These are phyloP conservation scores for Misgurnus mizolepis DNA, from an alignment of 2,113 vertebrate species.

Conservation along the genomic window DNA sequence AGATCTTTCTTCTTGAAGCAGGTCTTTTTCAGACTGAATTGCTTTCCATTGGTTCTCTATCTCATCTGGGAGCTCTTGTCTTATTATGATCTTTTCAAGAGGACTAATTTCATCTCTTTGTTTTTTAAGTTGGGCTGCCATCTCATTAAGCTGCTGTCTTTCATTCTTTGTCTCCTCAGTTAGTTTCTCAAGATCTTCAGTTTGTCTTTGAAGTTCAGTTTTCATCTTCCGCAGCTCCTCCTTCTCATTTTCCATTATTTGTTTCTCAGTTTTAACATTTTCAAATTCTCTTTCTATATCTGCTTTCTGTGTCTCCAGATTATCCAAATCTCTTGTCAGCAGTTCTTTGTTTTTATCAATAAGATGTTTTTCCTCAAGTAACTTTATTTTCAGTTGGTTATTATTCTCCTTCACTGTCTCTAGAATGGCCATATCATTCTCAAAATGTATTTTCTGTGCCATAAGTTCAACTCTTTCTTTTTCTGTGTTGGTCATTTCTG, in stretches of 20 bases:
- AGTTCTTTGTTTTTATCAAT: constrained; percentile 1
- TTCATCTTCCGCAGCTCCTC: constrained; percentile 22
- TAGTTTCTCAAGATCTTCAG: constrained; percentile 23
- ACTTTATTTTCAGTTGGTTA: constrained; percentile 3
- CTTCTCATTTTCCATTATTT: constrained; percentile 20
- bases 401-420: neutral
- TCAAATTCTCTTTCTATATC: neutral
- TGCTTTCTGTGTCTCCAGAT: neutral
- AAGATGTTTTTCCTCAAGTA: neutral
- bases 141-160: neutral
- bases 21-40: constrained; percentile 43
- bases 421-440: constrained; percentile 1
- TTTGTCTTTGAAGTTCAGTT: constrained; percentile 22
- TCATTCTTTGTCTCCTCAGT: neutral
- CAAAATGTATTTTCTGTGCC: neutral
- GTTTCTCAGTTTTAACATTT: neutral
- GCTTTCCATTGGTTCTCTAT: constrained; percentile 54
- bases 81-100: neutral
- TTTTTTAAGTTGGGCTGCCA: neutral
- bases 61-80: neutral
- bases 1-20: constrained; percentile 37
- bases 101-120: neutral
- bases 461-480: constrained; percentile 13
- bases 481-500: constrained; percentile 5
- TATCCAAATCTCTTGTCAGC: neutral